Conservation (phyloP, 2,797 vertebrate species). For the Morelia viridis region DNA sequence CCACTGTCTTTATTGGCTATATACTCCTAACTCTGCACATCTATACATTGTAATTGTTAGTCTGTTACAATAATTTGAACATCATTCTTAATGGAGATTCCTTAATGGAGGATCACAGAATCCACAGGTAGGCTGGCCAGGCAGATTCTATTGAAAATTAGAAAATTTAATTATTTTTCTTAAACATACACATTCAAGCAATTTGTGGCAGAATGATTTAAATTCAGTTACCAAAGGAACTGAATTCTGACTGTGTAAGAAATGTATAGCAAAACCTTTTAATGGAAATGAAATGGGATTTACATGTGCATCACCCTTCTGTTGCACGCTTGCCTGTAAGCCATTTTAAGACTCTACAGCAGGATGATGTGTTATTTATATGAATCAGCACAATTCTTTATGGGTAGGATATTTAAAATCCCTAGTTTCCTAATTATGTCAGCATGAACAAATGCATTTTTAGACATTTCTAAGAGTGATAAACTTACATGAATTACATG, state of each 20-base stretch:
- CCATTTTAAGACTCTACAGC: neutral
- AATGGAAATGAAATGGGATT: neutral
- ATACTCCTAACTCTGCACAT: neutral
- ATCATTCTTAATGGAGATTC: neutral
- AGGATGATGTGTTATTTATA: neutral
- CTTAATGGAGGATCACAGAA: neutral
- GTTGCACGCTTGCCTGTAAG: neutral
- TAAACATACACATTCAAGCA: neutral
- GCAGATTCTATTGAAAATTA: neutral
- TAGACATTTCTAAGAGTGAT: neutral
- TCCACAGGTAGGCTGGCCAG: neutral
- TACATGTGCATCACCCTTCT: neutral
- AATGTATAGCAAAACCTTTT: neutral
- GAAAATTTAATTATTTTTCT: conserved; percentile 9
- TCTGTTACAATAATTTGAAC: neutral
- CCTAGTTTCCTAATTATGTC: neutral
- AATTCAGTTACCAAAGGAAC: neutral
- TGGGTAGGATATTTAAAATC: neutral
- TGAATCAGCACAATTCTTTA: neutral
- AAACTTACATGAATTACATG: conserved; percentile 93
- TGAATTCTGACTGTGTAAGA: neutral
- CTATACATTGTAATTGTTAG: neutral
- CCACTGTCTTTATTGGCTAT: neutral
- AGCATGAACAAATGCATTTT: neutral
- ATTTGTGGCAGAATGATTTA: neutral